Conservation (phyloP, 2,113 vertebrate species). For the Pipra filicauda region DNA sequence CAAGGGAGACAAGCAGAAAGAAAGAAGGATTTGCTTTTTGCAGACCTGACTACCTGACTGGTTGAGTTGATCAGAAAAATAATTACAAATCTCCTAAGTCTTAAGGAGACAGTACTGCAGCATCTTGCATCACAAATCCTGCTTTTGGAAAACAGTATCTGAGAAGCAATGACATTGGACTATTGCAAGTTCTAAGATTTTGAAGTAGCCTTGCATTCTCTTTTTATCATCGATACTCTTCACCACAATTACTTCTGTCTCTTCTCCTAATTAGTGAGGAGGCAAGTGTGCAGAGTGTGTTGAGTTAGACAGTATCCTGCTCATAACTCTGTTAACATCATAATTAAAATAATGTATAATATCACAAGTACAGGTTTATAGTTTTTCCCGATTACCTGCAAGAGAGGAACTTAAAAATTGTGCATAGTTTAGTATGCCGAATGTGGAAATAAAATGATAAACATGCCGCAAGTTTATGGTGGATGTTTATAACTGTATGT, state of each 20-base stretch:
- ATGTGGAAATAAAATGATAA: not conserved
- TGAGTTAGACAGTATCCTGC: not conserved
- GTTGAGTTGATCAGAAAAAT: conserved; percentile 25
- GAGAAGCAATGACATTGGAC: not conserved
- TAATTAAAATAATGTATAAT: not conserved
- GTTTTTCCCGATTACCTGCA: not conserved
- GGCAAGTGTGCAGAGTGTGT: not conserved
- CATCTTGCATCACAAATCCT: not conserved
- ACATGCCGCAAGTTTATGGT: not conserved
- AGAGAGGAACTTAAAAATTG: not conserved
- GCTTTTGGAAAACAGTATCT: not conserved
- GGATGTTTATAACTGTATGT: not conserved
- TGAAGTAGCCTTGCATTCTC: not conserved
- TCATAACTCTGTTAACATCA: not conserved
- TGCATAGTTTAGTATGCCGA: not conserved
- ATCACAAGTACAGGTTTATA: not conserved
- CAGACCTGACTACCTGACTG: not conserved
- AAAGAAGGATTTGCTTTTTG: not conserved
- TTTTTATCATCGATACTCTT: not conserved
- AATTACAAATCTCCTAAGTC: not conserved
- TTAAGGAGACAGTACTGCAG: not conserved
- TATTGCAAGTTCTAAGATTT: not conserved
- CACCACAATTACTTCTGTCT: not conserved
- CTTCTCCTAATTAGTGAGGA: not conserved
- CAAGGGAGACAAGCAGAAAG: not conserved